Evolutionary conservation across 2,797 vertebrate genomes (phyloP).

Genomic region (Dryobates pubescens): DNA sequence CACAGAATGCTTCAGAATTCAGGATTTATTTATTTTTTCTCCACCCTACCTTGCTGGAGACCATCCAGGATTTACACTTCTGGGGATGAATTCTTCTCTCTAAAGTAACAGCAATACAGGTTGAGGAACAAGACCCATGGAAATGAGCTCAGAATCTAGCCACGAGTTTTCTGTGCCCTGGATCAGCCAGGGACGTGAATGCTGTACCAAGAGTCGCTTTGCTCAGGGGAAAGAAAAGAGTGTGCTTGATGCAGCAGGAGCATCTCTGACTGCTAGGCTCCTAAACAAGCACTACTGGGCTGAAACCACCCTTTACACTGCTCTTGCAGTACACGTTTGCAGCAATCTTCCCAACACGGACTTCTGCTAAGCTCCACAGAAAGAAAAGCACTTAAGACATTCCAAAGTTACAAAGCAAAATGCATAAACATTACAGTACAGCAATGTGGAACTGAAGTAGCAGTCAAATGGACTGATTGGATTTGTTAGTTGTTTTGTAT

Average conservation of each 20-base stretch:
- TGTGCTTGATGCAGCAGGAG: conserved; percentile 31
- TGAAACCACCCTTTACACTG: not conserved
- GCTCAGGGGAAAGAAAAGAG: not conserved
- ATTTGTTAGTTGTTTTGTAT: conserved; percentile 17
- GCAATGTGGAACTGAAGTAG: not conserved
- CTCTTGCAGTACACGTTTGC: not conserved
- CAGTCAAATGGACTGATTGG: not conserved
- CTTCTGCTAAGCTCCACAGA: not conserved
- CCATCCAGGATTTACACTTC: not conserved
- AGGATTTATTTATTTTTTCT: not conserved
- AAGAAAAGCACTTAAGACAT: not conserved
- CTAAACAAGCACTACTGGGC: conserved; percentile 35
- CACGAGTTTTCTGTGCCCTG: not conserved
- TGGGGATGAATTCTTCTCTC: conserved; percentile 4
- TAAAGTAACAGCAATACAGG: not conserved
- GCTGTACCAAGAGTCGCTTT: conserved; percentile 3
- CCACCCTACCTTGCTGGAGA: conserved; percentile 10
- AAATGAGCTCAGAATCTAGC: not conserved
- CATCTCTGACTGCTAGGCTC: not conserved
- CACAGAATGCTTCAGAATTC: not conserved
- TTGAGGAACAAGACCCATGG: not conserved
- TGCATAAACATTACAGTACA: conserved; percentile 6
- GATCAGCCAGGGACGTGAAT: not conserved
- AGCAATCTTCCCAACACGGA: not conserved
- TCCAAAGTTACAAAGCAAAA: conserved; percentile 26